These are phyloP conservation scores for Triops cancriformis DNA, from an alignment of 1,140 invertebrate species.

Conservation along the genomic window DNA sequence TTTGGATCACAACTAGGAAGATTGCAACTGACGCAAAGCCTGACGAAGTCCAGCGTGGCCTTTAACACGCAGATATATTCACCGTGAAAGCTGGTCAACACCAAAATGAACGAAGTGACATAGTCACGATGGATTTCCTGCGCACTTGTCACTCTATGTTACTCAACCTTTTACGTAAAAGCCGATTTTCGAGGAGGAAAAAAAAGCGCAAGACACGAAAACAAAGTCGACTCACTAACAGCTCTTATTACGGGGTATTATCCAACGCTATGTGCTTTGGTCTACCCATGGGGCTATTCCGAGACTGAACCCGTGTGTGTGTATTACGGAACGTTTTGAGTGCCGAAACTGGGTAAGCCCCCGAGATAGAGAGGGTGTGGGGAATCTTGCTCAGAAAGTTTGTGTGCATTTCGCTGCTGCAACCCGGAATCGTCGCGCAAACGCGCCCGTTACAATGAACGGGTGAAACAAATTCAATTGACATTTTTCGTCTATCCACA, in stretches of 20 bases:
- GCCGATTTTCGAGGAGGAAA: not conserved
- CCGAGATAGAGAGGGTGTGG: not conserved
- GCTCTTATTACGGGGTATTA: not conserved
- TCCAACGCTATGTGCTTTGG: not conserved
- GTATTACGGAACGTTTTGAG: constrained; percentile 1
- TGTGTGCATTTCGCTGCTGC: not conserved
- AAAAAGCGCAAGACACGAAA: not conserved
- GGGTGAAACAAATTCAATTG: too few species aligned
- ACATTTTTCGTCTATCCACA: too few species aligned
- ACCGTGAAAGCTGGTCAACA: not conserved
- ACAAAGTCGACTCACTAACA: not conserved
- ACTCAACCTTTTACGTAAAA: not conserved
- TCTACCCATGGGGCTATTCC: not conserved
- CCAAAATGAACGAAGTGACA: not conserved
- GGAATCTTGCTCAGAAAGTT: not conserved
- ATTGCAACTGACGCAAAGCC: not conserved
- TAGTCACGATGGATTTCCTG: not conserved
- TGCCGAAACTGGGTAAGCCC: not conserved
- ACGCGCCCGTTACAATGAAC: not conserved
- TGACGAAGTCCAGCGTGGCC: not conserved
- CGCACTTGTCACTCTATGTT: not conserved
- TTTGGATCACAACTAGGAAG: not conserved
- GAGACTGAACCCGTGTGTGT: not conserved
- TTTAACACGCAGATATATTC: not conserved
- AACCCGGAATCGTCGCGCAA: not conserved